These are phyloP conservation scores for Salarias fasciatus DNA, from an alignment of 2,797 vertebrate genomes.

Conservation along the genomic window DNA sequence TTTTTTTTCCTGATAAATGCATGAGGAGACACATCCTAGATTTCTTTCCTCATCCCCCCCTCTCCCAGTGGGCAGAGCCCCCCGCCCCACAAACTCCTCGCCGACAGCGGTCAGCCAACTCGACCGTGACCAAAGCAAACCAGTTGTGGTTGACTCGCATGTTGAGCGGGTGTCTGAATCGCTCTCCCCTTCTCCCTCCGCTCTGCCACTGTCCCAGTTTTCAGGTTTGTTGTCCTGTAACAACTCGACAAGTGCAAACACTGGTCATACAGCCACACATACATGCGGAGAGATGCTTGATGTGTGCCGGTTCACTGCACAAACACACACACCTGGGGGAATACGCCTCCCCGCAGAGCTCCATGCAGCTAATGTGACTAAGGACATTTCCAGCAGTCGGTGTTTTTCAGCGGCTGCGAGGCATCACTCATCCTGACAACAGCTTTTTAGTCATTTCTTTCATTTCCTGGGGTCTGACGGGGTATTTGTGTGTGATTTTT, in stretches of 20 bases:
- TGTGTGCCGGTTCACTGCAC: slow-evolving; percentile 69
- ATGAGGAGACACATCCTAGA: slow-evolving; percentile 74
- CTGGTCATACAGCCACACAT: slow-evolving; percentile 64
- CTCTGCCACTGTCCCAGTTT: slow-evolving; percentile 68
- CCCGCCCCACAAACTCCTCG: slow-evolving; percentile 48
- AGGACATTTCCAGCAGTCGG: slow-evolving; percentile 50
- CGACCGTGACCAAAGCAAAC: slow-evolving; percentile 80
- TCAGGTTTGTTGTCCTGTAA: slow-evolving; percentile 78
- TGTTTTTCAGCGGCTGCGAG: slow-evolving; percentile 19
- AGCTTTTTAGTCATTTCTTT: slow-evolving; percentile 19
- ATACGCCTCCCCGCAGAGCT: slow-evolving; percentile 56
- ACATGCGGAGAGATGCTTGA: slow-evolving; percentile 61
- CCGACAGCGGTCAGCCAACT: slow-evolving; percentile 71
- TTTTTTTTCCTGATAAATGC: slow-evolving; percentile 69
- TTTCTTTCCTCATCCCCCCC: slow-evolving; percentile 41
- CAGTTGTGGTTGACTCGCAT: slow-evolving; percentile 79
- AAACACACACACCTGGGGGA: slow-evolving; percentile 65
- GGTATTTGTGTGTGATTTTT: too few species aligned
- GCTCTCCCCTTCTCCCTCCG: slow-evolving; percentile 34
- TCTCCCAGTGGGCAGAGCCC: slow-evolving; percentile 57
- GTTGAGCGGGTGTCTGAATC: slow-evolving; percentile 71
- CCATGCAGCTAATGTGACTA: slow-evolving; percentile 59
- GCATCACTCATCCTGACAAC: slow-evolving; percentile 34
- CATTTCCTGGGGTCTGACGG: not conserved
- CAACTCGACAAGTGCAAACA: slow-evolving; percentile 80